These are phyloP conservation scores for Leptogaster cylindrica DNA, from an alignment of 2,888 invertebrate genomes.

Conservation along the genomic window DNA sequence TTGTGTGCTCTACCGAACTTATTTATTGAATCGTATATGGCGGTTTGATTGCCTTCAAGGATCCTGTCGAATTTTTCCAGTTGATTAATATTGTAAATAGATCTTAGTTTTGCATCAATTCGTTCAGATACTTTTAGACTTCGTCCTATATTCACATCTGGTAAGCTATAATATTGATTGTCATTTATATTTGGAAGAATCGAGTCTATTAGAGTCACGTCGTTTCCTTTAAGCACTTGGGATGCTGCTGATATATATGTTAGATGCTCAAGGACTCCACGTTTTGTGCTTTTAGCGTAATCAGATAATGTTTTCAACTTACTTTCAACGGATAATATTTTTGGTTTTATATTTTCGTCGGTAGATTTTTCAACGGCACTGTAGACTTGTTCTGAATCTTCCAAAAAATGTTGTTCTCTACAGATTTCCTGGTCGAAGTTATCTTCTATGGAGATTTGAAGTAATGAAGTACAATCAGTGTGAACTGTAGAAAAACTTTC, in stretches of 20 bases:
- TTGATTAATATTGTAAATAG: conserved; percentile 55
- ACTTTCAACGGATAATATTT: conserved; percentile 64
- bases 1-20: conserved; percentile 59
- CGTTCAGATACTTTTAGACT: conserved; percentile 74
- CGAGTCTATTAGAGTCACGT: conserved; percentile 47
- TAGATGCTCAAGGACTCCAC: conserved; percentile 50
- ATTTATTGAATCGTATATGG: conserved; percentile 58
- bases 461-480: conserved; percentile 52
- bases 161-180: conserved; percentile 75
- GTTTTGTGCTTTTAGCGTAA: conserved; percentile 47
- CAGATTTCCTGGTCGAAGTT: conserved; percentile 54
- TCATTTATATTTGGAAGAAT: conserved; percentile 62
- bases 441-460: conserved; percentile 60
- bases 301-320: conserved; percentile 55
- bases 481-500: conserved; percentile 40
- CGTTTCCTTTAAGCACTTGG: conserved; percentile 47
- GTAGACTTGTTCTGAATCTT: conserved; percentile 46
- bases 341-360: conserved; percentile 59
- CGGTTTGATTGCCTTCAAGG: conserved; percentile 5
- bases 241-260: conserved; percentile 50
- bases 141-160: conserved; percentile 73
- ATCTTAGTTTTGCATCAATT: conserved; percentile 73
- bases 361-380: conserved; percentile 12
- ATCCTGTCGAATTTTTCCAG: neutral
- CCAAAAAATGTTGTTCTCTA: conserved; percentile 23